A percentile compares a stretch with the other conserved stretches of the same genome.
phyloP scores from a whole-genome alignment of 1,140 invertebrate species.

The Eurosta solidaginis region DNA sequence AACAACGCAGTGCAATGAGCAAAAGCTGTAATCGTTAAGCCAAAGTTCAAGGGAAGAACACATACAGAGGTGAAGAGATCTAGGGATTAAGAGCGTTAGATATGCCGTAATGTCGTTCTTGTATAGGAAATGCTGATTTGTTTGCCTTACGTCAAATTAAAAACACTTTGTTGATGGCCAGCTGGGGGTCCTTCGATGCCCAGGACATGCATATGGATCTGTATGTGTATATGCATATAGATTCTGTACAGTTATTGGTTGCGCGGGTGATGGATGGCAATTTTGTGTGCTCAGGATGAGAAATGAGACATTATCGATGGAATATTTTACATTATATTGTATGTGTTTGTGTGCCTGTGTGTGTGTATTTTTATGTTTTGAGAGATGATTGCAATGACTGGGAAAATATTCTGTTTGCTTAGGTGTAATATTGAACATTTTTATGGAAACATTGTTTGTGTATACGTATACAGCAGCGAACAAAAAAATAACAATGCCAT shows the following conservation, averaged over 20 bases:
- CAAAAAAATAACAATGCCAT: too few species aligned
- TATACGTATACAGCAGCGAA: too few species aligned
- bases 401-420: not conserved
- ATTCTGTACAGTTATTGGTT: constrained; percentile 4
- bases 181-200: not conserved
- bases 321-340: not conserved
- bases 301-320: constrained; percentile 2
- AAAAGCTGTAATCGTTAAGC: not conserved
- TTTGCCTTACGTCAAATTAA: constrained; percentile 9
- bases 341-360: not conserved
- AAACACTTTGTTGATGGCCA: constrained; percentile 9
- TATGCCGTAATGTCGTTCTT: not conserved
- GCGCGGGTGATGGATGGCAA: constrained; percentile 17
- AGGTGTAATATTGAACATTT: not conserved
- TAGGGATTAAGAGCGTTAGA: not conserved
- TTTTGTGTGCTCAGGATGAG: not conserved
- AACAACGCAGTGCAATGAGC: constrained; percentile 10
- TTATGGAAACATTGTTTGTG: not conserved
- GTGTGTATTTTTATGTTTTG: not conserved
- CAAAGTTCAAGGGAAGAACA: not conserved
- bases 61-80: not conserved
- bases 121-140: not conserved
- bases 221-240: not conserved
- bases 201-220: not conserved
- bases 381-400: not conserved